phyloP scores from a whole-genome alignment of 2,113 vertebrate genomes.

The Pseudolaguvia tuberculata region DNA sequence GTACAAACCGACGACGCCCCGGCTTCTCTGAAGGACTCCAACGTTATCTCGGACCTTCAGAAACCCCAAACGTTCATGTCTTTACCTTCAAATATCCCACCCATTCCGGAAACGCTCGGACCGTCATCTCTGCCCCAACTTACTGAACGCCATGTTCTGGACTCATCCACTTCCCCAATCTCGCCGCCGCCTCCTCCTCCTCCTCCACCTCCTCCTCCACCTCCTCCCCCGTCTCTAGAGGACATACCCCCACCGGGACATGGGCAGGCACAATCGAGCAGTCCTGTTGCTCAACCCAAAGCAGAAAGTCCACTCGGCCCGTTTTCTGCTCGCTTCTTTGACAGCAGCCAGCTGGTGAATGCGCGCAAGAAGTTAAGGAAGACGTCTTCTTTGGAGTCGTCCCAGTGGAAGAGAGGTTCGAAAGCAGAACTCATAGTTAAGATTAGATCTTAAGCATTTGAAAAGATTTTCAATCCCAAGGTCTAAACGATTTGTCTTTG shows the following conservation, averaged over 20 bases:
- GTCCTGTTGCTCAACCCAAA: constrained; percentile 52
- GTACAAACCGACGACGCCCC: constrained; percentile 67
- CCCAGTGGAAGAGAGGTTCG: constrained; percentile 92
- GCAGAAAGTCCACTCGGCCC: constrained; percentile 67
- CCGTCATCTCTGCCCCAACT: constrained; percentile 61
- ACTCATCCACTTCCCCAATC: constrained; percentile 62
- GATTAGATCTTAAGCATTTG: neutral
- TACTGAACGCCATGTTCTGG: constrained; percentile 44
- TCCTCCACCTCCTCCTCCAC: constrained; percentile 49
- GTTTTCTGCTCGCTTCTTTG: constrained; percentile 80
- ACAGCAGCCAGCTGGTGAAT: constrained; percentile 89
- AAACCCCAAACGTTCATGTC: constrained; percentile 62
- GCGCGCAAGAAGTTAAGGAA: constrained; percentile 93
- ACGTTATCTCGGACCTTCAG: constrained; percentile 49
- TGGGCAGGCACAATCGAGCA: constrained; percentile 54
- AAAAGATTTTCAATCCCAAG: neutral
- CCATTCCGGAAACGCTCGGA: constrained; percentile 61
- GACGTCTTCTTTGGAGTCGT: constrained; percentile 78
- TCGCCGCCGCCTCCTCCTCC: constrained; percentile 52
- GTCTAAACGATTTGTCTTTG: neutral
- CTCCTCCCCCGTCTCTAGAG: constrained; percentile 50
- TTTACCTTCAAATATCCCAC: constrained; percentile 66
- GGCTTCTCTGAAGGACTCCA: constrained; percentile 58
- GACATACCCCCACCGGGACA: constrained; percentile 50
- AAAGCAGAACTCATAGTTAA: no score